phyloP scores from a whole-genome alignment of 2,888 invertebrate species.

The Nemurella pictetii region DNA sequence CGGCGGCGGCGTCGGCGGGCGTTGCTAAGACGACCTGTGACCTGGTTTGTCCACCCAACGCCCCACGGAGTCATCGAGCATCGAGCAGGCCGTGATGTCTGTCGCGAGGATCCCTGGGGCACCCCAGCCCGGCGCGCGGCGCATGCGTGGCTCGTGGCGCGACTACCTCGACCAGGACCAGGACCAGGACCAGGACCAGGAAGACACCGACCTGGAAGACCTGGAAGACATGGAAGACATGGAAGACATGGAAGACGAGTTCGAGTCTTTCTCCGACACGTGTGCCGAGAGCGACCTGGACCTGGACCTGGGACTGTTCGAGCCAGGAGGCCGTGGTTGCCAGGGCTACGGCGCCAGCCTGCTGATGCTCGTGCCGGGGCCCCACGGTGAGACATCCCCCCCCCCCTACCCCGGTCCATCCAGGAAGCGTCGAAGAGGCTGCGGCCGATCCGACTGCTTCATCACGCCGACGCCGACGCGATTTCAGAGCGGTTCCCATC shows the following conservation, averaged over 20 bases:
- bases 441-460: too few relatives aligned
- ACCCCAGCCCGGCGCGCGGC: constrained; percentile 43
- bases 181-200: constrained; percentile 46
- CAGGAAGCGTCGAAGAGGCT: too few relatives aligned
- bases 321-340: constrained; percentile 53
- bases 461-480: too few relatives aligned
- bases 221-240: constrained; percentile 42
- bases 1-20: neutral
- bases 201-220: constrained; percentile 38
- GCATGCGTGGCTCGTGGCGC: constrained; percentile 50
- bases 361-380: constrained; percentile 30
- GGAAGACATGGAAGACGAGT: constrained; percentile 52
- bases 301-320: constrained; percentile 67
- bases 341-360: constrained; percentile 35
- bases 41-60: too few relatives aligned
- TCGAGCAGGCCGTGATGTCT: constrained; percentile 36
- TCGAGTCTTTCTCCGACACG: constrained; percentile 60
- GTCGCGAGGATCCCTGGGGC: constrained; percentile 44
- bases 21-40: neutral
- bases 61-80: constrained; percentile 34
- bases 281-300: constrained; percentile 52
- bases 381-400: constrained; percentile 6
- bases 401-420: neutral
- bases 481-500: too few relatives aligned
- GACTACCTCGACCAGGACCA: constrained; percentile 50